These are phyloP conservation scores for Artemia sp. DNA, from an alignment of 2,888 invertebrate genomes.

Conservation along the genomic window DNA sequence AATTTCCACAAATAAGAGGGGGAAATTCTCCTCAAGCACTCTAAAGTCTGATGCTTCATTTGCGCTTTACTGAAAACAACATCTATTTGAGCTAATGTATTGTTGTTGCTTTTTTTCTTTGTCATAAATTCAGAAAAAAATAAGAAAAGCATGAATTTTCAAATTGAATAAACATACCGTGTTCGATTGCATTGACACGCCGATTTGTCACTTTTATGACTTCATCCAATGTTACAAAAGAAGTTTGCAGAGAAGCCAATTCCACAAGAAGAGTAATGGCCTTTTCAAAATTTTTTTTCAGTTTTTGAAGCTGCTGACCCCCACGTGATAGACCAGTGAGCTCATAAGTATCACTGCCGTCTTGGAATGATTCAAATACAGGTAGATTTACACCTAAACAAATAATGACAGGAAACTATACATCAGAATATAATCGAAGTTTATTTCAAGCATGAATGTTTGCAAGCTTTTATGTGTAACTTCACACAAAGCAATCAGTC, in stretches of 20 bases:
- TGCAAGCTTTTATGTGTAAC: not conserved
- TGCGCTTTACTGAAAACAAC: too few relatives aligned
- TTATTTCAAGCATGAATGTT: not conserved
- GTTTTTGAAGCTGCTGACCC: constrained; percentile 86
- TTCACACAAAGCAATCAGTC: not conserved
- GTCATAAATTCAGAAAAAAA: constrained; percentile 14
- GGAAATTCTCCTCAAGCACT: too few relatives aligned
- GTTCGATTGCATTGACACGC: constrained; percentile 98
- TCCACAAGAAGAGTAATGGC: constrained; percentile 90
- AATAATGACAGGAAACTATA: constrained; percentile 24
- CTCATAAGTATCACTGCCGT: constrained; percentile 91
- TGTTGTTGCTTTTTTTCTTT: not conserved
- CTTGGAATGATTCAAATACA: constrained; percentile 82
- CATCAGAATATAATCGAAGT: not conserved
- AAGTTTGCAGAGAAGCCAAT: constrained; percentile 91
- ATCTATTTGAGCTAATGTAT: not conserved
- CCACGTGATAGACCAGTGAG: constrained; percentile 89
- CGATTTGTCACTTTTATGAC: constrained; percentile 97
- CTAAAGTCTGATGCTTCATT: too few relatives aligned
- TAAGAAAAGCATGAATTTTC: constrained; percentile 17
- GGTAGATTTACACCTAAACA: constrained; percentile 74
- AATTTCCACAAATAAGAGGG: too few relatives aligned
- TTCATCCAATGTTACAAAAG: constrained; percentile 94
- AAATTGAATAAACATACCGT: constrained; percentile 44
- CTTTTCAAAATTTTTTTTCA: constrained; percentile 94